Percentiles rank a stretch among this genome's conserved stretches.
These are phyloP conservation scores for Eremobia ochroleuca DNA, from an alignment of 2,888 invertebrate species.

Conservation along the genomic window DNA sequence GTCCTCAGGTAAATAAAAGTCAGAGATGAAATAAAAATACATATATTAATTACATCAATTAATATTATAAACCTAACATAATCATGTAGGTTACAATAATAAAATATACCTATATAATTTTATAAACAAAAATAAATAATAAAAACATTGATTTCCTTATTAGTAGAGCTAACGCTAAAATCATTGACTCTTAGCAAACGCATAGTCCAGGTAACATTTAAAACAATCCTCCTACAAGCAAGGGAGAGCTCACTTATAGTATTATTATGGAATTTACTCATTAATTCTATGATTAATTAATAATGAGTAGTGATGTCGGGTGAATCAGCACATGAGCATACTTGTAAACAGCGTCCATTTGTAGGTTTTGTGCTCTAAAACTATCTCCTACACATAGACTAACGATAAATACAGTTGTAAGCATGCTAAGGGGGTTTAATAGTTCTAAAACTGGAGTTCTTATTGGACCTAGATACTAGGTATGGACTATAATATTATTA, in stretches of 20 bases:
- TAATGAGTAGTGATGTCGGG: slow-evolving; percentile 83
- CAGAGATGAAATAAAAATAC: slow-evolving; percentile 90
- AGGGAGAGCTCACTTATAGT: slow-evolving; percentile 88
- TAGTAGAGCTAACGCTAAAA: slow-evolving; percentile 88
- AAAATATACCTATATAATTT: slow-evolving; percentile 91
- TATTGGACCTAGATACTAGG: slow-evolving; percentile 63
- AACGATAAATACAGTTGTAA: slow-evolving; percentile 56
- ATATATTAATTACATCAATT: slow-evolving; percentile 91
- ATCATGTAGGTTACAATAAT: slow-evolving; percentile 90
- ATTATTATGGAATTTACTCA: slow-evolving; percentile 90
- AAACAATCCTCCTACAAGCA: slow-evolving; percentile 89
- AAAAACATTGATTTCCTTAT: slow-evolving; percentile 90
- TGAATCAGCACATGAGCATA: slow-evolving; percentile 74
- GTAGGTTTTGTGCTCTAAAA: slow-evolving; percentile 59
- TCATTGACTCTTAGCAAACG: slow-evolving; percentile 89
- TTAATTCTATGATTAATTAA: slow-evolving; percentile 88
- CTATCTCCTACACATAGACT: slow-evolving; percentile 61
- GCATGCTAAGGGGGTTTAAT: slow-evolving; percentile 53
- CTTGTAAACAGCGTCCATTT: slow-evolving; percentile 42
- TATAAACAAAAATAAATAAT: slow-evolving; percentile 90
- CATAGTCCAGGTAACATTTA: slow-evolving; percentile 88
- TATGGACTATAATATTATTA: slow-evolving; percentile 51
- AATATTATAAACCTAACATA: slow-evolving; percentile 90
- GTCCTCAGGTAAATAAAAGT: slow-evolving; percentile 75
- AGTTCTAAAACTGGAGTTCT: slow-evolving; percentile 41